Conservation (phyloP, 2,113 vertebrate genomes). For the Chrysochloris asiatica region DNA sequence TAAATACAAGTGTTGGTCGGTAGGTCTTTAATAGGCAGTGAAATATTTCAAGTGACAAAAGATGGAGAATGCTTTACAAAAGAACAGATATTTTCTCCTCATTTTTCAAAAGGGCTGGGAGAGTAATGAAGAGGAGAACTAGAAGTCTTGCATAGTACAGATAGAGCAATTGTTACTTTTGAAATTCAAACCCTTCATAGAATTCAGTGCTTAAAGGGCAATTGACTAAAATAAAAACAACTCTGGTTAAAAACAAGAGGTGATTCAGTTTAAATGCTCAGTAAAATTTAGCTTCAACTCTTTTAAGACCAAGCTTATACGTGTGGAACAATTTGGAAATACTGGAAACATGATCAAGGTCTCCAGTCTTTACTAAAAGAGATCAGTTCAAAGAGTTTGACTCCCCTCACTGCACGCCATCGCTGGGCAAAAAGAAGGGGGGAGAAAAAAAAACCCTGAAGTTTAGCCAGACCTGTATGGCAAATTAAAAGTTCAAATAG, state of each 20-base stretch:
- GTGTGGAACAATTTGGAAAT: background rate
- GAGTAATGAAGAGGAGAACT: constrained; percentile 11
- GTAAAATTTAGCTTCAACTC: constrained; percentile 50
- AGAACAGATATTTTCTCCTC: background rate
- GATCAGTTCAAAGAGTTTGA: constrained; percentile 13
- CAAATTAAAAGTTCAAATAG: constrained; percentile 26
- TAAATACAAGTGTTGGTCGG: background rate
- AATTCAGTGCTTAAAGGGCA: constrained; percentile 61
- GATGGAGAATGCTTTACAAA: background rate
- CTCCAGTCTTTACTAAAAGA: constrained; percentile 9
- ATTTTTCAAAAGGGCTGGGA: background rate
- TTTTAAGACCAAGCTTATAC: constrained; percentile 54
- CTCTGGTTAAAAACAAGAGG: constrained; percentile 66
- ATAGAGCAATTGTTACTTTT: constrained; percentile 23
- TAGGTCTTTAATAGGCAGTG: background rate
- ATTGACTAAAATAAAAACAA: constrained; percentile 58
- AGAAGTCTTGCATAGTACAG: background rate
- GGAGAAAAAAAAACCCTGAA: background rate
- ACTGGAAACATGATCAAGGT: constrained; percentile 10
- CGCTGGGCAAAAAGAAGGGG: background rate
- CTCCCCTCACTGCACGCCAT: background rate
- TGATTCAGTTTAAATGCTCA: constrained; percentile 51
- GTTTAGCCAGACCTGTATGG: background rate
- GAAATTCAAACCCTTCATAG: constrained; percentile 59
- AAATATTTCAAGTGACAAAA: background rate